phyloP scores from a whole-genome alignment of 2,888 invertebrate species.

The Bruchidius siliquastri region DNA sequence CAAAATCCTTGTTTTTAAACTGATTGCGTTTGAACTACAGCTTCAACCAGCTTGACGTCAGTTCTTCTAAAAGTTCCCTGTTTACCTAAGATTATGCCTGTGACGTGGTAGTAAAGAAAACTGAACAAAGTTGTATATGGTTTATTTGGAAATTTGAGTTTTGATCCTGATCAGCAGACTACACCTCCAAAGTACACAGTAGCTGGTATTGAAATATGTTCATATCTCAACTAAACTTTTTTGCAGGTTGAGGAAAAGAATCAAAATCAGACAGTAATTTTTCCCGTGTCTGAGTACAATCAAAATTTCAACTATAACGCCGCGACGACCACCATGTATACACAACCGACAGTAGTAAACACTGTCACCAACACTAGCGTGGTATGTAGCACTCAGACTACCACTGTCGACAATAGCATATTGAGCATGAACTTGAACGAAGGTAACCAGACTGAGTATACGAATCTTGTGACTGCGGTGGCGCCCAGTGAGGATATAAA shows the following conservation, averaged over 20 bases:
- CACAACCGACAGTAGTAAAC: conserved; percentile 23
- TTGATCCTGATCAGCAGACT: too few species aligned
- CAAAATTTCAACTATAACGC: conserved; percentile 26
- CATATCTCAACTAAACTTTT: background rate
- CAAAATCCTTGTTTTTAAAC: too few species aligned
- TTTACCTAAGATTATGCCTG: too few species aligned
- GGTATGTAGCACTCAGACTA: conserved; percentile 20
- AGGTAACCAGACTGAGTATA: background rate
- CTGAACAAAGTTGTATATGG: too few species aligned
- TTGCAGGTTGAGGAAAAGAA: conserved; percentile 14
- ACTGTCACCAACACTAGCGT: conserved; percentile 22
- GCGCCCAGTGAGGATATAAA: background rate
- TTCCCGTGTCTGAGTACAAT: conserved; percentile 31
- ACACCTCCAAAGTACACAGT: too few species aligned
- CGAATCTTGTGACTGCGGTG: conserved; percentile 1
- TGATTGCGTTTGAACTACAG: too few species aligned
- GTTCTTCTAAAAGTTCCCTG: too few species aligned
- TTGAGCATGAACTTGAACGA: conserved; percentile 26
- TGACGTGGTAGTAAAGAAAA: too few species aligned
- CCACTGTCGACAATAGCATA: conserved; percentile 24
- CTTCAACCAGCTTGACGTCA: too few species aligned
- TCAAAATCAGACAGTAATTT: conserved; percentile 32
- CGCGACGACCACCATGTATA: conserved; percentile 13
- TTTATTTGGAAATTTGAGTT: too few species aligned
- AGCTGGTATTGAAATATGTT: background rate